Percentiles rank a stretch among this genome's conserved stretches.
Conservation (phyloP, 2,113 vertebrate species). For the Scalopus aquaticus region DNA sequence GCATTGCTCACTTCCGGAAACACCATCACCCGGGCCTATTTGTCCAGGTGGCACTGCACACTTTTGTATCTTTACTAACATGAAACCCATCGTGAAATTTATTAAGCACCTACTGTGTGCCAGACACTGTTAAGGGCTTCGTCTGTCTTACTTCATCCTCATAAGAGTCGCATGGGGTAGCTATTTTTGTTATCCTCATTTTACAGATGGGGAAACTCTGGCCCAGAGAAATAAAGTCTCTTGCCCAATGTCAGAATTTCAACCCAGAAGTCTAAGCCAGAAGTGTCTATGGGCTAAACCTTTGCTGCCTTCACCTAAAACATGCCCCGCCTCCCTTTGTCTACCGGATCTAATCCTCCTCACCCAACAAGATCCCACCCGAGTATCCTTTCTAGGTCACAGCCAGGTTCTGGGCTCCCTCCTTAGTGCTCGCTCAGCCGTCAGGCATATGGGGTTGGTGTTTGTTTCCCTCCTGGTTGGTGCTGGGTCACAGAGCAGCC, state of each 20-base stretch:
- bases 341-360: background rate
- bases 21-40: background rate
- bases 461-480: background rate
- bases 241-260: slow-evolving; percentile 11
- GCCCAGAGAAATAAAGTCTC: background rate
- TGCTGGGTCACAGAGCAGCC: background rate
- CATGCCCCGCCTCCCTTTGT: background rate
- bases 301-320: background rate
- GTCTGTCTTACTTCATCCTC: background rate
- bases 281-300: background rate
- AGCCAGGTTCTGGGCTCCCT: background rate
- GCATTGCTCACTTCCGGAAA: background rate
- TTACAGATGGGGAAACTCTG: slow-evolving; percentile 5
- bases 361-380: background rate
- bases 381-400: background rate
- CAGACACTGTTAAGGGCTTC: background rate
- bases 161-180: background rate
- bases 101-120: background rate
- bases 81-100: background rate
- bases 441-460: background rate
- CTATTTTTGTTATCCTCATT: background rate
- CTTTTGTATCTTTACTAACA: background rate
- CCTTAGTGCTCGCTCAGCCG: background rate
- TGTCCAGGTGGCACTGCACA: background rate
- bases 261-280: background rate